Conservation (phyloP, 1,140 invertebrate species). For the Druon quercuslanigerum region DNA sequence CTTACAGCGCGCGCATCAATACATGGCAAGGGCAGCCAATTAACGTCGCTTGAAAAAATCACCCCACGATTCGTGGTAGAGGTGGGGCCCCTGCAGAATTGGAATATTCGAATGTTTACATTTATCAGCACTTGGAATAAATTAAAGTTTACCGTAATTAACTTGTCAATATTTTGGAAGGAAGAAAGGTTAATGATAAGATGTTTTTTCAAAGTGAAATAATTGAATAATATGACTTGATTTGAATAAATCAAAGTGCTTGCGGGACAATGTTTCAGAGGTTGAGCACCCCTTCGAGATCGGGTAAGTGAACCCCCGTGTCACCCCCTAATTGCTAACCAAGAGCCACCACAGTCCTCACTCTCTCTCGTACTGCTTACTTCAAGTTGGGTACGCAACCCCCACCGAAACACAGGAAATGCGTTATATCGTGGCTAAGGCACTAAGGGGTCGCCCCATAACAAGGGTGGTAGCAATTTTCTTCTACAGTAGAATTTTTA, state of each 20-base stretch:
- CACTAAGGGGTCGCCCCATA: neutral
- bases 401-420: slow-evolving; percentile 60
- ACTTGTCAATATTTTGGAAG: too few relatives aligned
- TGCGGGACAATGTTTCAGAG: neutral
- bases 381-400: slow-evolving; percentile 46
- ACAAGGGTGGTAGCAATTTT: too few relatives aligned
- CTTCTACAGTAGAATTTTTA: too few relatives aligned
- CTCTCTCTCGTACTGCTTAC: slow-evolving; percentile 39
- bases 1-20: too few relatives aligned
- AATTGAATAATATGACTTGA: neutral
- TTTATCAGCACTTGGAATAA: too few relatives aligned
- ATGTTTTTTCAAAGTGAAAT: neutral
- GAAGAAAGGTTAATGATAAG: too few relatives aligned
- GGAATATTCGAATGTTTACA: too few relatives aligned
- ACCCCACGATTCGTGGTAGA: too few relatives aligned
- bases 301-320: slow-evolving; percentile 62
- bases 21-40: too few relatives aligned
- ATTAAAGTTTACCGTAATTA: too few relatives aligned
- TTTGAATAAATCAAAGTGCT: neutral
- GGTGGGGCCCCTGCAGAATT: too few relatives aligned
- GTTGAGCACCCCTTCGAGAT: slow-evolving; percentile 63
- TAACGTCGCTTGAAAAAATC: too few relatives aligned
- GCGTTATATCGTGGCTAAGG: slow-evolving; percentile 55
- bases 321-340: slow-evolving; percentile 66
- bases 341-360: slow-evolving; percentile 56